Evolutionary conservation across 2,888 invertebrate species (phyloP).

Genomic region (Diarsia rubi): DNA sequence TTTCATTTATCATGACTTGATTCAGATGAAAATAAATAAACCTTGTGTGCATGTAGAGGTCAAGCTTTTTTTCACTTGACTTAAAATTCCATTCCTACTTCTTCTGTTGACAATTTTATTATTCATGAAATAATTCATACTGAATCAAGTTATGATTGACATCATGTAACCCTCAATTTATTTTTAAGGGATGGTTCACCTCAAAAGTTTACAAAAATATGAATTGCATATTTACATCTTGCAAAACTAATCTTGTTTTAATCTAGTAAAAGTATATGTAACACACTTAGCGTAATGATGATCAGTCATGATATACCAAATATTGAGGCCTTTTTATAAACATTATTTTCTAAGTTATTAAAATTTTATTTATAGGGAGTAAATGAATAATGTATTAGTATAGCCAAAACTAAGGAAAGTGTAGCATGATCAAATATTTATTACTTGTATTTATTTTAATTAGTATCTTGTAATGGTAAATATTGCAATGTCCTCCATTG

Average conservation of each 20-base stretch:
- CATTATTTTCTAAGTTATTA: constrained; percentile 58
- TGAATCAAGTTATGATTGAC: constrained; percentile 65
- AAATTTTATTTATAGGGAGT: constrained; percentile 48
- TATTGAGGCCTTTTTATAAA: constrained; percentile 85
- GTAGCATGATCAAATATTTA: constrained; percentile 28
- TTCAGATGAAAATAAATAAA: constrained; percentile 45
- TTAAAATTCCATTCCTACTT: constrained; percentile 4
- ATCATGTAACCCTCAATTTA: constrained; percentile 81
- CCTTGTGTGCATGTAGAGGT: neutral
- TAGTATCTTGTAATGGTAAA: constrained; percentile 33
- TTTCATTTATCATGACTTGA: constrained; percentile 62
- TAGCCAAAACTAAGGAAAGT: constrained; percentile 38
- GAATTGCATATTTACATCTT: constrained; percentile 43
- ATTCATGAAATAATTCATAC: constrained; percentile 25
- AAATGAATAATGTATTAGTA: constrained; percentile 39
- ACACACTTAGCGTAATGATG: constrained; percentile 44
- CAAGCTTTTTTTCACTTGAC: neutral
- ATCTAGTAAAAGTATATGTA: constrained; percentile 10
- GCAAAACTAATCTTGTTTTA: constrained; percentile 24
- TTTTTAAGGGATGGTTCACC: constrained; percentile 85
- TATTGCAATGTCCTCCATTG: constrained; percentile 50
- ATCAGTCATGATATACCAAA: constrained; percentile 71
- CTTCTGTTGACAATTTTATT: constrained; percentile 6
- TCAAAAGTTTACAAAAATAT: constrained; percentile 89
- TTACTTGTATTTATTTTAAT: constrained; percentile 34